A percentile compares a stretch with the other conserved stretches of the same genome.
These are phyloP conservation scores for Folsomia manolachei DNA, from an alignment of 2,888 invertebrate genomes.

Conservation along the genomic window DNA sequence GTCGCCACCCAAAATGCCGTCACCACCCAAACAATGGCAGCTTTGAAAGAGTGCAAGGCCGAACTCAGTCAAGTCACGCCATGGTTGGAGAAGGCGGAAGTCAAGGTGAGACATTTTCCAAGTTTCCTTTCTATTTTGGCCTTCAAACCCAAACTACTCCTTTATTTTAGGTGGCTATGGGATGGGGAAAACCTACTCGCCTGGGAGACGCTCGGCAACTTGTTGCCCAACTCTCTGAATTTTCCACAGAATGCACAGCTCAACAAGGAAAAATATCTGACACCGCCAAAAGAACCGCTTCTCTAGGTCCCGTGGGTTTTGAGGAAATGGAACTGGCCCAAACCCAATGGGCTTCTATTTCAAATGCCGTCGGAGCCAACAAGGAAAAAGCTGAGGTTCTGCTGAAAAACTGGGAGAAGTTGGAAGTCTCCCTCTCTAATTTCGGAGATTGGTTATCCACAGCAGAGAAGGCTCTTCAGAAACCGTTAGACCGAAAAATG, in stretches of 20 bases:
- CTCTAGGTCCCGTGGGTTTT: constrained; percentile 72
- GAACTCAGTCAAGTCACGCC: constrained; percentile 73
- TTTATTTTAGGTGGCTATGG: constrained; percentile 58
- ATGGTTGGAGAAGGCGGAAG: constrained; percentile 83
- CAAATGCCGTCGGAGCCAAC: constrained; percentile 74
- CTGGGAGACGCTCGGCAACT: constrained; percentile 62
- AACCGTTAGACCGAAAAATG: constrained; percentile 34
- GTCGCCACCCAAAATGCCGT: constrained; percentile 71
- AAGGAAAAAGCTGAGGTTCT: constrained; percentile 74
- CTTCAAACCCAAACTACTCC: not conserved
- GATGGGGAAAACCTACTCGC: constrained; percentile 70
- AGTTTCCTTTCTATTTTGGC: not conserved
- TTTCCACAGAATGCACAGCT: constrained; percentile 74
- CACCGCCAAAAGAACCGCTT: constrained; percentile 70
- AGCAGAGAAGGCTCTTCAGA: constrained; percentile 30
- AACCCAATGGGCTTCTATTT: constrained; percentile 74
- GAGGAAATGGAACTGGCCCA: constrained; percentile 82
- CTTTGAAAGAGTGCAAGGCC: constrained; percentile 44
- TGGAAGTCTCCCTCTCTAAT: constrained; percentile 67
- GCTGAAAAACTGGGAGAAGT: constrained; percentile 75
- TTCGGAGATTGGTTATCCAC: constrained; percentile 68
- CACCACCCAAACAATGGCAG: constrained; percentile 34
- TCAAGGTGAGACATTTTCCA: constrained; percentile 58
- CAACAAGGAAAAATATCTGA: constrained; percentile 72
- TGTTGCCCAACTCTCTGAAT: constrained; percentile 56